Base-by-base conservation (phyloP, 2,888 invertebrate species). In the Coremacera marginata region DNA sequence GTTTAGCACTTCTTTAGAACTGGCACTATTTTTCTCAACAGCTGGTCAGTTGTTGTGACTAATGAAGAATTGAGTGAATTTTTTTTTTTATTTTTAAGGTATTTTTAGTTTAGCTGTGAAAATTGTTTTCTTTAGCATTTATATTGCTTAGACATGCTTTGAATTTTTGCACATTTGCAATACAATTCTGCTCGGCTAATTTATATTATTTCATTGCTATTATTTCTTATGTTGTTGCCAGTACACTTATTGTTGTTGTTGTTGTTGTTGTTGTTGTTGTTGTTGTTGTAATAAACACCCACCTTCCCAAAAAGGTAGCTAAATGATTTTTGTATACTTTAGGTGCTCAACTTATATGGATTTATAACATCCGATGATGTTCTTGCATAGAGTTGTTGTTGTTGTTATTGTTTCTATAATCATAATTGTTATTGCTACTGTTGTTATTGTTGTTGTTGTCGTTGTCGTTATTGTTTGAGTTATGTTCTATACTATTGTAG, bases 321-420 rank as follows among this genome's bases (percentile, higher is more conserved):
- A 44, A 44, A 44, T 16, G 19, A 14, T 19, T 19, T 37, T 67
- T 49, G 44, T 25, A 19, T 9, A 67, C 9, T 67, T 49, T 37
- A 49, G 16, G n/a, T 37, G 11, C 31, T 63, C 22, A n/a, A 37
- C 65, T 65, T 34, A 37, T 67, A 44, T 37, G 44, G 37, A 31
- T 67, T 67, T 67, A 67, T 67, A 22, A 37, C 34, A 37, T 65
- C 65, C 37, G 34, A 37, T 65, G n/a, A 37, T 65, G 65, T 31
- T 67, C 22, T 34, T 44, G 31, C 0, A 19, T 49, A 19, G 49
- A 11, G 44, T 44, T 44, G 44, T 44, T 44, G 44, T 44, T 44
- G 3, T 11, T 44, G 44, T n/a, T n/a, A n/a, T 37, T 37, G 37
- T 37, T 37, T 1, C 14, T 44, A 14, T 11, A 11, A 44, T 14